Conservation (phyloP, 2,888 invertebrate genomes). For the Cheilosia soror region DNA sequence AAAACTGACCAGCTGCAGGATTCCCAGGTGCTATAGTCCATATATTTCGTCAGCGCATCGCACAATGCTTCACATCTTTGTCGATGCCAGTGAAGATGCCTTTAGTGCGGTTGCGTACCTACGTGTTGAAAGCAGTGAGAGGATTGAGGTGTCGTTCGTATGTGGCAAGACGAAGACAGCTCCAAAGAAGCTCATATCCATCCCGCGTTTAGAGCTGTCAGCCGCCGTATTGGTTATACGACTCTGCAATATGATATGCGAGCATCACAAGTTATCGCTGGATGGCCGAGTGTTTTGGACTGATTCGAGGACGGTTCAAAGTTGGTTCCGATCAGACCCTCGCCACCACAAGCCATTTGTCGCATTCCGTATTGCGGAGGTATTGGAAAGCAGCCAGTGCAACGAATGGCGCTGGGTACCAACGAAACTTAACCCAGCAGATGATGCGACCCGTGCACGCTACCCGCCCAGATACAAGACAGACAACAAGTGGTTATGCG, state of each 20-base stretch:
- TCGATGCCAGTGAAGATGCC: slow-evolving; percentile 11
- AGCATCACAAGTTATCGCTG: slow-evolving; percentile 22
- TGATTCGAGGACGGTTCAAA: slow-evolving; percentile 73
- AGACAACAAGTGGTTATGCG: slow-evolving; percentile 40
- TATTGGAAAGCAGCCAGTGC: slow-evolving; percentile 47
- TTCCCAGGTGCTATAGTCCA: not conserved
- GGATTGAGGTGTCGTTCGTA: slow-evolving; percentile 4
- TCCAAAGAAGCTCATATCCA: not conserved
- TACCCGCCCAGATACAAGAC: not conserved
- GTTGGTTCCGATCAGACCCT: slow-evolving; percentile 75
- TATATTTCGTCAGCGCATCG: not conserved
- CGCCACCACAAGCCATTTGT: slow-evolving; percentile 65
- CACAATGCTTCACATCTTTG: slow-evolving; percentile 5
- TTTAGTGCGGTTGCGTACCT: not conserved
- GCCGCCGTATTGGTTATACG: slow-evolving; percentile 11
- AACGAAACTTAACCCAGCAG: slow-evolving; percentile 49
- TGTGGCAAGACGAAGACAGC: slow-evolving; percentile 6
- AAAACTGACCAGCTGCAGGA: not conserved
- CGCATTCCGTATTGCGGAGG: slow-evolving; percentile 53
- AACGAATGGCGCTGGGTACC: slow-evolving; percentile 46
- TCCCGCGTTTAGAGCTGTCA: slow-evolving; percentile 12
- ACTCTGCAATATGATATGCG: not conserved
- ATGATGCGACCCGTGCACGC: slow-evolving; percentile 50
- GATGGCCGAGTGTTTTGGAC: slow-evolving; percentile 70
- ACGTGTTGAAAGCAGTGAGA: not conserved